Evolutionary conservation across 2,797 vertebrate species (phyloP), one percentile per base, ranked within the genome.

Genomic region (Phrynocephalus vlangalii): DNA sequence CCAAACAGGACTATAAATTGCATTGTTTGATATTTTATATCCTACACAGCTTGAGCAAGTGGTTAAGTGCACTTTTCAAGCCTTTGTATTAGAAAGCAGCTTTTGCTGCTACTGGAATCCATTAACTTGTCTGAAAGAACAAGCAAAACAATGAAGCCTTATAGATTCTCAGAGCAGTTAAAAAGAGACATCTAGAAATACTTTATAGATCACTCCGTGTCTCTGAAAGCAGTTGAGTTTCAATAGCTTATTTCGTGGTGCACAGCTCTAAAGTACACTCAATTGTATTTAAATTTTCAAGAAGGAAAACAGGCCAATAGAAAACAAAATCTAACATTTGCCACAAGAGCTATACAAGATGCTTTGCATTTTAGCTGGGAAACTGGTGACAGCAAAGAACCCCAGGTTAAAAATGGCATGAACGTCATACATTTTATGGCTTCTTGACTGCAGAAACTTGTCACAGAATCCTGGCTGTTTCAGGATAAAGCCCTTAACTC

Each of bases 31-130:
- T 90, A 94, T 91, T 96, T 96, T 93, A 95, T 93, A 95, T 94
- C 94, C 91, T 92, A 91, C 90, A 95, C 90, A 89, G 90, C 90
- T 88, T 7, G 38, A 95, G 90, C 90, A 95, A 96, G 92, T 94
- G 80, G 92, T 95, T 97, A 97, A 95, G 95, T 95, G 94, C 89
- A 94, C 92, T 95, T 96, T 95, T 94, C 91, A 96, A 95, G 91
- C 85, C 84, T 91, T 87, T 91, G 87, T 87, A 91, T 56, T 11
- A 88, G 72, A 91, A 95, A 84, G 86, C 85, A 91, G 91, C 87
- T 95, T 94, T 91, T 87, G 90, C 80, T 88, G 92, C 83, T 92
- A 93, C 95, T 94, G 94, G 95, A 96, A 95, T 88, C 87, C 90
- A 96, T 95, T 96, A 96, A 87, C 85, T 72, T 92, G 85, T 86